These are phyloP conservation scores for Chirona hameri DNA, from an alignment of 2,888 invertebrate species.

Conservation along the genomic window DNA sequence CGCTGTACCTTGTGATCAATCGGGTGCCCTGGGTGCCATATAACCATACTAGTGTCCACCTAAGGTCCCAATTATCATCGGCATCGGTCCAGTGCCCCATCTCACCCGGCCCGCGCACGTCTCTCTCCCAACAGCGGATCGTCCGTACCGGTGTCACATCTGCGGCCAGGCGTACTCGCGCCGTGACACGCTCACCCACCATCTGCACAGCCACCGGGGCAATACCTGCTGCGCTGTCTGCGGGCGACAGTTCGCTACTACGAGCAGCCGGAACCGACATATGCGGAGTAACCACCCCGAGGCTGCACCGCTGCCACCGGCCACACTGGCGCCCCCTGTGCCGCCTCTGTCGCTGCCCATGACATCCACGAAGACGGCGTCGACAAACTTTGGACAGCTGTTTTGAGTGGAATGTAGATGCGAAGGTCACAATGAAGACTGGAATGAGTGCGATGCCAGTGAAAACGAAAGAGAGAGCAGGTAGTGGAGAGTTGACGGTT, in stretches of 20 bases:
- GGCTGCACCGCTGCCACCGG: not conserved
- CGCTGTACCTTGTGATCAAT: no score
- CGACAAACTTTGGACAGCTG: not conserved
- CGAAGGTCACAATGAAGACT: no score
- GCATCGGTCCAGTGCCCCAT: not conserved
- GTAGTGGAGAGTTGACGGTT: no score
- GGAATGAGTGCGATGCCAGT: no score
- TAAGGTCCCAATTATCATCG: not conserved
- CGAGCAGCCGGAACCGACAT: conserved; percentile 35
- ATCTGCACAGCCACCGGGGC: conserved; percentile 38
- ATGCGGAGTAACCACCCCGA: conserved; percentile 33
- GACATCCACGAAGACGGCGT: not conserved
- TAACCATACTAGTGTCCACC: no score
- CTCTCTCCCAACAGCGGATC: not conserved
- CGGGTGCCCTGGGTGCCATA: no score
- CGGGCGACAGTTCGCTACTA: conserved; percentile 34
- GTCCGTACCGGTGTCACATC: conserved; percentile 34
- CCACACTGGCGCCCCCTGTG: not conserved
- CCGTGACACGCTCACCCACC: conserved; percentile 37
- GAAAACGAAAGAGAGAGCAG: no score
- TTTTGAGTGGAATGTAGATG: not conserved
- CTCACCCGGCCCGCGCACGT: not conserved
- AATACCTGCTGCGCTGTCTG: conserved; percentile 35
- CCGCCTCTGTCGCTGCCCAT: not conserved
- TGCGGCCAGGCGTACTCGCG: conserved; percentile 38